Evolutionary conservation across 2,113 vertebrate species (phyloP).

Genomic region (Rostratula benghalensis): DNA sequence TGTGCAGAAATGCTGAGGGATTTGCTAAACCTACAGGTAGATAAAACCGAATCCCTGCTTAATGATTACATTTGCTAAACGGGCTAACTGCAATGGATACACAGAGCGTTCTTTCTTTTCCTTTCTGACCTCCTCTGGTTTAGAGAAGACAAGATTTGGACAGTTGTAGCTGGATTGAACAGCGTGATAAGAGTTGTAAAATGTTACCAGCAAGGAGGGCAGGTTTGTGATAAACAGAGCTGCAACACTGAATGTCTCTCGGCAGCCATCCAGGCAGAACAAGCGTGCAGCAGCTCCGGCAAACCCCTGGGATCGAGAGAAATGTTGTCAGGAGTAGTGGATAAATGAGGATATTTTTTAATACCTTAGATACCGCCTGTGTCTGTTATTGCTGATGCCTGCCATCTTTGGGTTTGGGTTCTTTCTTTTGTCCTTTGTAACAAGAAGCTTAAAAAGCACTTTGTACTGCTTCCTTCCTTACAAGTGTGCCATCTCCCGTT

Average conservation of each 20-base stretch:
- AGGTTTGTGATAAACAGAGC: constrained; percentile 38
- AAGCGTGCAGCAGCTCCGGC: not conserved
- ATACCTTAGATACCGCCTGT: not conserved
- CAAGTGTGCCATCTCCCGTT: accelerated
- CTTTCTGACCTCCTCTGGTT: not conserved
- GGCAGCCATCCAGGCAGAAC: not conserved
- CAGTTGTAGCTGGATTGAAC: constrained; percentile 19
- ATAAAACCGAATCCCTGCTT: not conserved
- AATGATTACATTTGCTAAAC: not conserved
- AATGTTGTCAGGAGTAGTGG: not conserved
- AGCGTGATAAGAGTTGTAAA: constrained; percentile 7
- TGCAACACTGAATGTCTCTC: constrained; percentile 6
- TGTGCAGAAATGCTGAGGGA: constrained; percentile 18
- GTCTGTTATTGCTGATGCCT: constrained; percentile 1
- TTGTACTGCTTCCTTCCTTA: not conserved
- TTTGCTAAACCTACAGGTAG: constrained; percentile 20
- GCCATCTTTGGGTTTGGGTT: not conserved
- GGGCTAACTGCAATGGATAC: not conserved
- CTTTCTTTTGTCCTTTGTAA: not conserved
- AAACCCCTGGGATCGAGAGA: not conserved
- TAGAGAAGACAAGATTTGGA: constrained; percentile 6
- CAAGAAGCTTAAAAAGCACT: not conserved
- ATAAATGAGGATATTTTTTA: constrained; percentile 6
- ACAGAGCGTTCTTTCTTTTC: not conserved
- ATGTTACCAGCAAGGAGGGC: constrained; percentile 5